Percentiles rank a stretch among this genome's conserved stretches.
Conservation (phyloP, 2,797 vertebrate genomes). For the Sternotherus odoratus region DNA sequence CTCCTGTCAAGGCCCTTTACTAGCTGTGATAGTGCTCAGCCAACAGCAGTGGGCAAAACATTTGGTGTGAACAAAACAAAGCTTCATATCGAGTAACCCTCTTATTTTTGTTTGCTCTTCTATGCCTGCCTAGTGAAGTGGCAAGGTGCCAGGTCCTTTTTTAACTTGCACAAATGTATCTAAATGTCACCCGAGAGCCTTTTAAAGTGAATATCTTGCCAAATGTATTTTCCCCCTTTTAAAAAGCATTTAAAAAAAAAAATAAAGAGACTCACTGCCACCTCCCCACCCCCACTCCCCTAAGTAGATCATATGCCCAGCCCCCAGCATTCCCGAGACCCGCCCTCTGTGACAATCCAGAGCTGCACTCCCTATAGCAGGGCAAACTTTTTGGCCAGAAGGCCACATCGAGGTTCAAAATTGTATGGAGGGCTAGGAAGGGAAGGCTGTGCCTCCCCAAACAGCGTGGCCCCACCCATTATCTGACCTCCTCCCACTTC, state of each 20-base stretch:
- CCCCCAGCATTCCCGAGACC: not conserved
- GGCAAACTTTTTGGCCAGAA: no score
- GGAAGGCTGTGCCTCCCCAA: no score
- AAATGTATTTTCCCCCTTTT: slow-evolving; percentile 66
- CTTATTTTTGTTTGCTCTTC: slow-evolving; percentile 66
- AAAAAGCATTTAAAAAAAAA: slow-evolving; percentile 47
- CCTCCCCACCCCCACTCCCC: not conserved
- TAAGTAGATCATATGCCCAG: not conserved
- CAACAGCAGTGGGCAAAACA: slow-evolving; percentile 32
- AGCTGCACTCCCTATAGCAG: not conserved
- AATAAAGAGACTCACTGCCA: not conserved
- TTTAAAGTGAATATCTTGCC: slow-evolving; percentile 64
- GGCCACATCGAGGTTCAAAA: no score
- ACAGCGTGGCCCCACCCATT: no score
- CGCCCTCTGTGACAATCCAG: not conserved
- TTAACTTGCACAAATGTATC: slow-evolving; percentile 62
- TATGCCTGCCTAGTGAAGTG: slow-evolving; percentile 53
- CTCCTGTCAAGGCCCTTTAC: slow-evolving; percentile 38
- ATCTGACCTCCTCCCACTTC: no score
- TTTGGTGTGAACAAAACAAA: slow-evolving; percentile 46
- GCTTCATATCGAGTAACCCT: slow-evolving; percentile 20
- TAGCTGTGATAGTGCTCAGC: not conserved
- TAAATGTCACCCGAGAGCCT: slow-evolving; percentile 72
- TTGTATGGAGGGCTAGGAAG: no score
- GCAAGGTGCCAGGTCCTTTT: slow-evolving; percentile 73